phyloP scores from a whole-genome alignment of 1,140 invertebrate genomes.

The Heliconius himera region DNA sequence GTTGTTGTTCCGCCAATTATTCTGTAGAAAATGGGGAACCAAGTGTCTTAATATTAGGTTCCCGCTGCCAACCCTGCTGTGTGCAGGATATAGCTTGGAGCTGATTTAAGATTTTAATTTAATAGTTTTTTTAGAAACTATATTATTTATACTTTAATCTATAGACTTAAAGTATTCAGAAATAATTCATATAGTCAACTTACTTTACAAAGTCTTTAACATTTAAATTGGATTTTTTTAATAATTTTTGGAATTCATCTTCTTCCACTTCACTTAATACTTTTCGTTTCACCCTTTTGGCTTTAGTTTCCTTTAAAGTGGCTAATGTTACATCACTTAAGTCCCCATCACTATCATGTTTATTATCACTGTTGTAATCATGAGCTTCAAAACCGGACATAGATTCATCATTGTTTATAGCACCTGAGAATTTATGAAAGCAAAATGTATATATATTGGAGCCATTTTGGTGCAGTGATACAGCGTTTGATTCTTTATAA shows the following conservation, averaged over 20 bases:
- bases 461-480: no score
- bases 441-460: background rate
- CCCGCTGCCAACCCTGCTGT: no score
- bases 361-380: constrained; percentile 45
- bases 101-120: no score
- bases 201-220: constrained; percentile 73
- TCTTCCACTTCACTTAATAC: constrained; percentile 52
- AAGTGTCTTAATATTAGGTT: no score
- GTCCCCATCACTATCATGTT: constrained; percentile 47
- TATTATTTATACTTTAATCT: no score
- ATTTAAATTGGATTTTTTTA: constrained; percentile 63
- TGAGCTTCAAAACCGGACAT: constrained; percentile 48
- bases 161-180: no score
- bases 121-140: no score
- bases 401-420: constrained; percentile 53
- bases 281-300: constrained; percentile 54
- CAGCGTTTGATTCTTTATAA: no score
- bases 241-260: constrained; percentile 56
- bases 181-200: constrained; percentile 37
- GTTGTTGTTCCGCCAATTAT: no score
- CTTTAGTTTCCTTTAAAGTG: constrained; percentile 59
- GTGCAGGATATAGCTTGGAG: no score
- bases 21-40: no score
- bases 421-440: constrained; percentile 44
- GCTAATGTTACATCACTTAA: constrained; percentile 60